Conservation (phyloP, 2,797 vertebrate genomes). For the Platyrinchus mystaceus region DNA sequence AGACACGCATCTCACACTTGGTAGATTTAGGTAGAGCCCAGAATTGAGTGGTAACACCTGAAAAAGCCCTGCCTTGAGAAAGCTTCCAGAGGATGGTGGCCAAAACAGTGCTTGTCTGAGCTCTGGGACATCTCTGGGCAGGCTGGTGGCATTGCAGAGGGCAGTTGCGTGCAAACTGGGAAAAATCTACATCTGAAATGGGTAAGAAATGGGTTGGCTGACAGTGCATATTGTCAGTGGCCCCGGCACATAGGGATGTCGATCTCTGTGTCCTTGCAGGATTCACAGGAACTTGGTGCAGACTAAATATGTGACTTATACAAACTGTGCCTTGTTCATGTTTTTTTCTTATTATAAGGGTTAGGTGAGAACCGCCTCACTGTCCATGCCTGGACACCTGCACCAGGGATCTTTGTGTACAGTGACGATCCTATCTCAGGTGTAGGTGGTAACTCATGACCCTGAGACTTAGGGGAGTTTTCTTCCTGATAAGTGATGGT, state of each 20-base stretch:
- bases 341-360: background rate
- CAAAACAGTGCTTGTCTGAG: background rate
- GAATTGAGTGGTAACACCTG: background rate
- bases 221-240: background rate
- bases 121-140: background rate
- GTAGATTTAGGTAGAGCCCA: background rate
- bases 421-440: background rate
- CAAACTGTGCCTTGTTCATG: too few relatives aligned
- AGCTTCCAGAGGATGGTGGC: background rate
- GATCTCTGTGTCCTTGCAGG: background rate
- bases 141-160: background rate
- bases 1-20: rapidly evolving
- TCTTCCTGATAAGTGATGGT: background rate
- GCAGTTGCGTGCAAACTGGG: background rate
- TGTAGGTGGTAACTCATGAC: background rate
- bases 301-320: background rate
- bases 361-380: background rate
- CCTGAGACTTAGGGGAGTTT: background rate
- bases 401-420: background rate
- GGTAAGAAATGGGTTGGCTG: background rate
- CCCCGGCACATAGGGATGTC: rapidly evolving
- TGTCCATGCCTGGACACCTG: background rate
- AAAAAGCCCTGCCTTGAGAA: background rate
- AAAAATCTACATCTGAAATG: background rate
- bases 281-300: background rate